Percentiles rank a stretch among this genome's conserved stretches.
Evolutionary conservation across 1,140 invertebrate species (phyloP).

Genomic region (Chrysomallon squamiferum): DNA sequence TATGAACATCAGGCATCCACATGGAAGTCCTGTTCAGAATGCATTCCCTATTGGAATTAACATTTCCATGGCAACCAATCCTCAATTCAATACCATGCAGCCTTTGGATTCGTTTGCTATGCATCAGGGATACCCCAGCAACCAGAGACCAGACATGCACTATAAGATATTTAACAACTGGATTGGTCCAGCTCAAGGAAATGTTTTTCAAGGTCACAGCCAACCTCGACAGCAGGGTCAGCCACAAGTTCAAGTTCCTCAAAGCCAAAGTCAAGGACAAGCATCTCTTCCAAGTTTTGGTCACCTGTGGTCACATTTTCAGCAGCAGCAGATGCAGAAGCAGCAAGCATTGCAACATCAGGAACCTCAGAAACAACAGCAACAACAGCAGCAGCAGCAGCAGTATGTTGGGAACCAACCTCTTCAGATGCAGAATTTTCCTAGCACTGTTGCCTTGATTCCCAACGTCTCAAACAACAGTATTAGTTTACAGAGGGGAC

Average conservation of each 20-base stretch:
- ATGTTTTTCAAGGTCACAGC: slow-evolving; percentile 2
- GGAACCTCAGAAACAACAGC: slow-evolving; percentile 13
- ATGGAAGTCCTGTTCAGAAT: not conserved
- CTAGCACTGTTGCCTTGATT: not conserved
- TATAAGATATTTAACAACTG: slow-evolving; percentile 18
- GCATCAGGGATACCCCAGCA: slow-evolving; percentile 4
- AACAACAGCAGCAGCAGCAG: slow-evolving; percentile 4
- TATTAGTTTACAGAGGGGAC: not conserved
- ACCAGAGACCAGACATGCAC: slow-evolving; percentile 3
- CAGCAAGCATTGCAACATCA: not conserved
- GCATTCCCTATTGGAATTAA: not conserved
- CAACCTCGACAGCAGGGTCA: slow-evolving; percentile 9
- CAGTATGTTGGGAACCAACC: not conserved
- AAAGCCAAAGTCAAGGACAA: slow-evolving; percentile 2
- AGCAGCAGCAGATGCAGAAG: slow-evolving; percentile 35
- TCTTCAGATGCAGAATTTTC: slow-evolving; percentile 1
- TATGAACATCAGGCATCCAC: not conserved
- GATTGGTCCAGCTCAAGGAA: slow-evolving; percentile 8
- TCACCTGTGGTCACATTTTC: slow-evolving; percentile 38
- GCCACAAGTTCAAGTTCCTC: slow-evolving; percentile 1
- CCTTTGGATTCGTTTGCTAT: not conserved
- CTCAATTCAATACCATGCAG: not conserved
- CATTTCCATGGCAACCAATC: not conserved
- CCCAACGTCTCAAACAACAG: not conserved
- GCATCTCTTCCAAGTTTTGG: slow-evolving; percentile 38